Evolutionary conservation across 2,797 vertebrate species (phyloP).

Genomic region (Microctenopoma stevenorrisi): DNA sequence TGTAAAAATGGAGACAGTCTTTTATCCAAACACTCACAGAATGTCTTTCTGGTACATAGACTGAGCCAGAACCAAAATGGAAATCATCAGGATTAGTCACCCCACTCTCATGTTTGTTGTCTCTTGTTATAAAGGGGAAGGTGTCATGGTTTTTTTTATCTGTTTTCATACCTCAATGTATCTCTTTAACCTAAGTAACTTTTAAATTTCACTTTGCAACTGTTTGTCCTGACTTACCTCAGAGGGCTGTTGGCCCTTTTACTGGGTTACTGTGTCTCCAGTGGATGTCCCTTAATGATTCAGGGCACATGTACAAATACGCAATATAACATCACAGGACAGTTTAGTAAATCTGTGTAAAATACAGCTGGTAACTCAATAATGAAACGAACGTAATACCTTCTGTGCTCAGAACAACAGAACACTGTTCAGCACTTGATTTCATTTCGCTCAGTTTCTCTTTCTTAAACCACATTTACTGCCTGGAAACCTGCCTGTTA

Average conservation of each 20-base stretch:
- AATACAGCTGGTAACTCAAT: slow-evolving; percentile 41
- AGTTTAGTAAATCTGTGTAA: slow-evolving; percentile 37
- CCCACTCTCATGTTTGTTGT: slow-evolving; percentile 45
- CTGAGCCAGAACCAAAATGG: slow-evolving; percentile 60
- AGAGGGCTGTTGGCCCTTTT: slow-evolving; percentile 31
- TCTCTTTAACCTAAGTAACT: slow-evolving; percentile 20
- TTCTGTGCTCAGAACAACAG: slow-evolving; percentile 40
- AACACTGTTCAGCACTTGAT: slow-evolving; percentile 37
- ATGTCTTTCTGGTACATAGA: slow-evolving; percentile 63
- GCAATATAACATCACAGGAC: slow-evolving; percentile 36
- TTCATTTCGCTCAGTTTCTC: slow-evolving; percentile 48
- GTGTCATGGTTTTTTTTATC: slow-evolving; percentile 43
- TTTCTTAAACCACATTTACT: slow-evolving; percentile 42
- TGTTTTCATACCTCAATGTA: slow-evolving; percentile 30
- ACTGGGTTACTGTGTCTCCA: slow-evolving; percentile 47
- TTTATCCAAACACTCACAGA: slow-evolving; percentile 69
- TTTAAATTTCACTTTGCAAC: slow-evolving; percentile 38
- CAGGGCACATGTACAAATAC: slow-evolving; percentile 34
- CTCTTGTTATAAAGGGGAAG: slow-evolving; percentile 37
- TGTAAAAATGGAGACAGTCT: slow-evolving; percentile 75
- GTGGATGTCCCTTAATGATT: slow-evolving; percentile 34
- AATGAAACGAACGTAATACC: slow-evolving; percentile 40
- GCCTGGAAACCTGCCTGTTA: slow-evolving; percentile 40
- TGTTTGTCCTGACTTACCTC: slow-evolving; percentile 25
- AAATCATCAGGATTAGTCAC: slow-evolving; percentile 63